These are phyloP conservation scores for Venustaconcha ellipsiformis DNA, from an alignment of 1,140 invertebrate species.

Conservation along the genomic window DNA sequence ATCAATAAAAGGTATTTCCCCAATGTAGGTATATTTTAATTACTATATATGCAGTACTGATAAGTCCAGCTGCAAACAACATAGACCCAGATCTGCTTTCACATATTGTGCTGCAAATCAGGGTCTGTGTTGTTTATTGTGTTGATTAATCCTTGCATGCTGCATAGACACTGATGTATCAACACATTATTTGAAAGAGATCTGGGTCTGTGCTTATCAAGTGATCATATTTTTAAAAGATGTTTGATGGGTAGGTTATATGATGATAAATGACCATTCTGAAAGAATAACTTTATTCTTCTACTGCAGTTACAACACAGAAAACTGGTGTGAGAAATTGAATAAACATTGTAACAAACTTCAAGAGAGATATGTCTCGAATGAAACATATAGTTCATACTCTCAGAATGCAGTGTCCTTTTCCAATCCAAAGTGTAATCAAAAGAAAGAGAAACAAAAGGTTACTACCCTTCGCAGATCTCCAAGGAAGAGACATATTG, in stretches of 20 bases:
- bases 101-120: too few relatives aligned
- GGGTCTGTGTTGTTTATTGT: too few relatives aligned
- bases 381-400: slow-evolving; percentile 46
- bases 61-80: too few relatives aligned
- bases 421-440: slow-evolving; percentile 17
- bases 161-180: too few relatives aligned
- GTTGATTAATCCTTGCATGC: too few relatives aligned
- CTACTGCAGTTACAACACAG: slow-evolving; percentile 44
- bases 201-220: too few relatives aligned
- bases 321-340: slow-evolving; percentile 39
- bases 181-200: too few relatives aligned
- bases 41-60: too few relatives aligned
- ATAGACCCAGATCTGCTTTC: too few relatives aligned
- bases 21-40: too few relatives aligned
- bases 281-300: background rate
- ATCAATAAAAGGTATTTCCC: too few relatives aligned
- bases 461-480: background rate
- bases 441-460: slow-evolving; percentile 2
- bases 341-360: slow-evolving; percentile 41
- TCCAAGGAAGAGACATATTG: background rate
- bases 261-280: background rate
- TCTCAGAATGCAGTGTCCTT: slow-evolving; percentile 25
- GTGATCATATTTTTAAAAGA: background rate
- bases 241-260: background rate
- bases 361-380: slow-evolving; percentile 40